Evolutionary conservation across 92 coral and sea anemone species (phyloP).

Genomic region (Zoanthus sociatus): DNA sequence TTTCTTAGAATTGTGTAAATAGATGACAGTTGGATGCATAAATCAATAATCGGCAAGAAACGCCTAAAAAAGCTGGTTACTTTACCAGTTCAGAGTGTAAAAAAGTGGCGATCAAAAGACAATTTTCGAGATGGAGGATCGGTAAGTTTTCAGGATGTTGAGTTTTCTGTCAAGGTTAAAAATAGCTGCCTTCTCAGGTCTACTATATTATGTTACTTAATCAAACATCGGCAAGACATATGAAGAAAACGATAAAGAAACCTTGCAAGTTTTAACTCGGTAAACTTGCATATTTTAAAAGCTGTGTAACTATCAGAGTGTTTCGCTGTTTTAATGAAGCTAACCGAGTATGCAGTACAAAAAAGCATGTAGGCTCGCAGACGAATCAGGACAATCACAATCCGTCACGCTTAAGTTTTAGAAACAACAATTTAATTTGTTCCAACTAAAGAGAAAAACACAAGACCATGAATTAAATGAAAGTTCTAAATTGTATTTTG

Average conservation of each 20-base stretch:
- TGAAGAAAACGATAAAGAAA: neutral
- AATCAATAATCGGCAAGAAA: constrained; percentile 97
- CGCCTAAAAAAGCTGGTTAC: constrained; percentile 89
- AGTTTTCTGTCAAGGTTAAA: neutral
- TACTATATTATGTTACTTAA: neutral
- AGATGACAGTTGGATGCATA: constrained; percentile 74
- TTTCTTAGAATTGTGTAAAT: neutral
- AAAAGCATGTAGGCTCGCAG: neutral
- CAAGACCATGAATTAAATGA: too few species aligned
- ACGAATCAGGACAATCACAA: neutral
- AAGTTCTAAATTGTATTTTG: too few species aligned
- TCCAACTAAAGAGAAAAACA: too few species aligned
- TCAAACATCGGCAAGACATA: neutral
- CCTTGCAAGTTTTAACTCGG: neutral
- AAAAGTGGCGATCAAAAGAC: constrained; percentile 94
- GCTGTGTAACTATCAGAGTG: neutral
- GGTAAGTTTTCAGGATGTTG: constrained; percentile 63
- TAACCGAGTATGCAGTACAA: neutral
- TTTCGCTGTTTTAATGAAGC: neutral
- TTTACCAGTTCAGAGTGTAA: constrained; percentile 85
- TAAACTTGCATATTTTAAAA: neutral
- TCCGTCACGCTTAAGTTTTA: constrained; percentile 23
- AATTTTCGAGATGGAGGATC: constrained; percentile 70
- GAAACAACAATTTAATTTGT: too few species aligned
- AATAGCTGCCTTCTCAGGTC: too few species aligned